Conservation (phyloP, 1,140 invertebrate species). For the Gryllus bimaculatus region DNA sequence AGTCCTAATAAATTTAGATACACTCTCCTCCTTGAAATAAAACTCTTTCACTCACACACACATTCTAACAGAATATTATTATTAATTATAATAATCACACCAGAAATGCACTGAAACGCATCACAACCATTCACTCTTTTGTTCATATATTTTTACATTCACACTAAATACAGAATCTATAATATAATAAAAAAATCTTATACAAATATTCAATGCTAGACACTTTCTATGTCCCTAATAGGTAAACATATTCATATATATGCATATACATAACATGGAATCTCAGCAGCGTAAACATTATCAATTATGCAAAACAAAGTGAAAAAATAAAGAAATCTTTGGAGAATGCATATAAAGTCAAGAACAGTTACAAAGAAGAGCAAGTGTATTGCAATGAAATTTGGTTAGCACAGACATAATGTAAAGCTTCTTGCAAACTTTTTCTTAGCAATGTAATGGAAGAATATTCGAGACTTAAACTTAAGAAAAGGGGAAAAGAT, state of each 20-base stretch:
- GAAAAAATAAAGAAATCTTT: not conserved
- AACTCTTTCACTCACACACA: not conserved
- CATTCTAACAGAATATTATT: not conserved
- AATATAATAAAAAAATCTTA: constrained; percentile 12
- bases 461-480: not conserved
- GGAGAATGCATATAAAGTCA: not conserved
- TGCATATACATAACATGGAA: constrained; percentile 13
- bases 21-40: not conserved
- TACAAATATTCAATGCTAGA: constrained; percentile 9
- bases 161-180: not conserved
- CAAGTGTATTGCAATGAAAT: constrained; percentile 9
- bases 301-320: constrained; percentile 8
- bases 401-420: not conserved
- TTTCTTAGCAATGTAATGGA: not conserved
- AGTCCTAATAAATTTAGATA: not conserved
- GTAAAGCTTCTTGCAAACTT: not conserved
- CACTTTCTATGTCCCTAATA: constrained; percentile 6
- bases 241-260: constrained; percentile 1
- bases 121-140: not conserved
- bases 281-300: not conserved
- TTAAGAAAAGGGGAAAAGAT: not conserved
- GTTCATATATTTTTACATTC: not conserved
- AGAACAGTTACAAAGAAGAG: constrained; percentile 1
- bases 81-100: not conserved
- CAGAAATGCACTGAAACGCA: not conserved